Evolutionary conservation across 2,797 vertebrate species (phyloP), one percentile per base, ranked within the genome.

Genomic region (Myotis planiceps): DNA sequence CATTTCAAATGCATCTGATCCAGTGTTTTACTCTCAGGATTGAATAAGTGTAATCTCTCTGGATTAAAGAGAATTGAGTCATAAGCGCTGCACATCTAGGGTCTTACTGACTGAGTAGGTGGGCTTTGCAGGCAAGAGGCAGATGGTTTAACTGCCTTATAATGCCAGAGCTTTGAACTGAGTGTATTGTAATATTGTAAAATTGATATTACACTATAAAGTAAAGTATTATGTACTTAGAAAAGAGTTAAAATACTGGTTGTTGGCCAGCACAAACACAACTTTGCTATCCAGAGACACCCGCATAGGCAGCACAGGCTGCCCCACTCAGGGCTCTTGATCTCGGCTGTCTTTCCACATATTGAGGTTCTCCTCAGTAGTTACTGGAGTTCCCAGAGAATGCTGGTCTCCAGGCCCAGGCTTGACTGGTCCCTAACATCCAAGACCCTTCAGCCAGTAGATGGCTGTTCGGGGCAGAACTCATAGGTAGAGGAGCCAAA

Each of bases 1-100:
- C 51, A 88, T 95, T 92, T 92, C 87, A 91, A 93, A 90, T 94
- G 76, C 23, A 91, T 87, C 94, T 58, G 91, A 66, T 74, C 53
- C 81, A 21, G 23, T 79, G 89, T 95, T 66, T 87, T 34, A 65
- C 53, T 76, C 23, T 94, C 19, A 29, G 16, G 49, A 74, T n/a
- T 71, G 86, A 81, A 29, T 89, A 65, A 39, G 45, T 95, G 94
- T 84, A 85, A 78, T 49, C 72, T 69, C 8, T 80, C 80, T 78
- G 84, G 71, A 47, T 92, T 69, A 91, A 92, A 94, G 66, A 87
- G 93, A 81, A 47, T 9, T 9, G 29, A 63, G 63, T 84, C 76
- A n/a, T 3, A 39, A 51, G 68, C 29, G 1, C 51, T 37, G 55
- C 2, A 5, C 7, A 34, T 45, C 0, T 27, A 74, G 32, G 32